Evolutionary conservation across 1,140 invertebrate species (phyloP), one percentile per base, ranked within the genome.

Genomic region (Drosophila prosaltans): DNA sequence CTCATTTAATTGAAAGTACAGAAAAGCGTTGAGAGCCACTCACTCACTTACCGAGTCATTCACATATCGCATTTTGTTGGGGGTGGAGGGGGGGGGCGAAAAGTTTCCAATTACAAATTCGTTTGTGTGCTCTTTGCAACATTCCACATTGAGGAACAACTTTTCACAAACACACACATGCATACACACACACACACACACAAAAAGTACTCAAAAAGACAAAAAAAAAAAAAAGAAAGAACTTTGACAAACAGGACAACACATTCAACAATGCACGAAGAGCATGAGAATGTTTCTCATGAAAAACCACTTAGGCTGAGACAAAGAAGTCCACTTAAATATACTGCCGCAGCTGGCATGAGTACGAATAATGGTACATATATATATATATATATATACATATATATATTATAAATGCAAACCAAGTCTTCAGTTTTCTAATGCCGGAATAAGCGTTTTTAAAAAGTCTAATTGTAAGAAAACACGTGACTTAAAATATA

Each of bases 241-340:
- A 63, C 41, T 76, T 68, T 32, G 69, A 55, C 60, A 57, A 36
- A 45, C 28, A 45, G 26, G 51, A 58, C 48, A 26, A 32, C 36
- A 26, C 58, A 72, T 43, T 9, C 65, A 36, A 65, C 21, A 78
- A 61, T 69, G 67, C 72, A 65, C 26, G 36, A 21, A 45, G 24
- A 67, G 74, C 66, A 68, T 21, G 74, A 43, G 74, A 70, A 54
- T 64, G 55, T 76, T 78, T 80, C 76, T 78, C 80, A 78, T 88
- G 84, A 89, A 89, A 86, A 80, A 89, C 65, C 83, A 88, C 83
- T 88, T 83, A 80, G 80, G 45, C 80, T 40, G 40, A 68, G 70
- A 82, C 83, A 86, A 69, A 74, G 73, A 74, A 80, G 69, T 78
- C 62, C 67, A 89, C 80, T 89, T 80, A 64, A 40, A 62, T 59